Evolutionary conservation across 2,113 vertebrate species (phyloP).

Genomic region (Hystrix cristata): DNA sequence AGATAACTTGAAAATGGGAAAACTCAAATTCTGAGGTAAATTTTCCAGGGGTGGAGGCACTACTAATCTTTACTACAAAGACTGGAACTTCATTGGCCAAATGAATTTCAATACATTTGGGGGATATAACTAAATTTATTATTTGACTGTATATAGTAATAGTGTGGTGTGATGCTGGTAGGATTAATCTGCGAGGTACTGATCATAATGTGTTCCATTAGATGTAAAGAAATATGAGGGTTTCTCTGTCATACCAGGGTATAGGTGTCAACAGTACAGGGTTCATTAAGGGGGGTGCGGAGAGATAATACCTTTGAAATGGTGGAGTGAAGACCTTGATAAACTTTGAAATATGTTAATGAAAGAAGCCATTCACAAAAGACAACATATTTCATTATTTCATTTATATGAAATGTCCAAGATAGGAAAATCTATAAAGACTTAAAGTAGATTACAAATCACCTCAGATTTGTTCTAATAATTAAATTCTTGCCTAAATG

Average conservation of each 20-base stretch:
- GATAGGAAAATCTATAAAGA: conserved; percentile 10
- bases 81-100: background rate
- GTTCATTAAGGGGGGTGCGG: background rate
- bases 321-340: background rate
- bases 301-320: background rate
- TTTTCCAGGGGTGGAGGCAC: background rate
- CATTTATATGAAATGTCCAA: background rate
- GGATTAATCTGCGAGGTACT: conserved; percentile 4
- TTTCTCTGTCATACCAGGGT: background rate
- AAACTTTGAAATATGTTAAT: conserved; percentile 5
- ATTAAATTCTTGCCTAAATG: background rate
- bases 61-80: conserved; percentile 56
- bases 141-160: background rate
- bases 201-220: background rate
- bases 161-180: background rate
- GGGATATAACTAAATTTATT: background rate
- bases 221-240: background rate
- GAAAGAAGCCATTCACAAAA: conserved; percentile 19
- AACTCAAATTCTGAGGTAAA: conserved; percentile 55
- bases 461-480: conserved; percentile 13
- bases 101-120: conserved; percentile 33
- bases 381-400: background rate
- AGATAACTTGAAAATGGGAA: conserved; percentile 34
- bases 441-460: background rate
- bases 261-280: background rate